Conservation (phyloP, 2,113 vertebrate genomes). For the Marcusenius ussheri region DNA sequence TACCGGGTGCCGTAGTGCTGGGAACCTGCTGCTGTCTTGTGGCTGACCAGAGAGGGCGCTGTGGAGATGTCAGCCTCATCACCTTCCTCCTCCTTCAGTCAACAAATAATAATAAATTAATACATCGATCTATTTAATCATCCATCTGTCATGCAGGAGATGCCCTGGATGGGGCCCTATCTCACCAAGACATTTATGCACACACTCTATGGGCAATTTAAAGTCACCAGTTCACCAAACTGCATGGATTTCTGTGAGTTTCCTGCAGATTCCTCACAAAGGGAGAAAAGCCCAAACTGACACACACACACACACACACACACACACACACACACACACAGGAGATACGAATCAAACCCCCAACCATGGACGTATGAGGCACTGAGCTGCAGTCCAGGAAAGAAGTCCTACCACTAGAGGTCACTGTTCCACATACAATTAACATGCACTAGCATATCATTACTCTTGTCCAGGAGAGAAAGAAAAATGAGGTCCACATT, state of each 20-base stretch:
- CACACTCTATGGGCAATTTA: background rate
- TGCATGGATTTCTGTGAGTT: background rate
- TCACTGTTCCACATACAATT: constrained; percentile 11
- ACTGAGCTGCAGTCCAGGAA: background rate
- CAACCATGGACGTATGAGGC: background rate
- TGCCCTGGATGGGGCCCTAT: background rate
- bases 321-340: background rate
- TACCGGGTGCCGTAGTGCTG: constrained; percentile 75
- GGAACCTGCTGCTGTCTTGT: constrained; percentile 68
- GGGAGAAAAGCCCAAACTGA: background rate
- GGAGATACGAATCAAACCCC: background rate
- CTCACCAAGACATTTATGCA: background rate
- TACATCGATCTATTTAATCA: background rate
- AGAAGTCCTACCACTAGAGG: constrained; percentile 13
- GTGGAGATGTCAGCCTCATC: constrained; percentile 75
- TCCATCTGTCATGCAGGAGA: background rate
- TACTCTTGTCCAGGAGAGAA: background rate
- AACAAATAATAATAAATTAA: background rate
- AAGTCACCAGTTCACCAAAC: background rate
- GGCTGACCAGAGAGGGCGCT: constrained; percentile 61
- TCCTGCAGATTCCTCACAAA: background rate
- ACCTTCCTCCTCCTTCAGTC: constrained; percentile 81
- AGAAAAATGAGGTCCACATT: background rate
- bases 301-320: background rate
- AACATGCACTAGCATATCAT: background rate